Evolutionary conservation across 2,888 invertebrate genomes (phyloP).

Genomic region (Pheosia tremula): DNA sequence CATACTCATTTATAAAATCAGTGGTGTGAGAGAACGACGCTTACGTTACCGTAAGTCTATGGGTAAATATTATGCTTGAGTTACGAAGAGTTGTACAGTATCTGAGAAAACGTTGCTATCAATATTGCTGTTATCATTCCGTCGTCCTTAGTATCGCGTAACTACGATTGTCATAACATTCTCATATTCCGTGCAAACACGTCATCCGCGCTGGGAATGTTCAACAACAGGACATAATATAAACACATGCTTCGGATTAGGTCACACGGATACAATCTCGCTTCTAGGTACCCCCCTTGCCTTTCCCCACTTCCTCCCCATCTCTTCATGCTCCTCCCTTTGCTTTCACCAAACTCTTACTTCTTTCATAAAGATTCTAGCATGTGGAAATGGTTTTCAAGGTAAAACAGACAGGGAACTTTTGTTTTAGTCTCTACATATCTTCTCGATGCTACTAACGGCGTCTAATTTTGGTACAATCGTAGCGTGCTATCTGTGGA

Average conservation of each 20-base stretch:
- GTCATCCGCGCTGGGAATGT: slow-evolving; percentile 12
- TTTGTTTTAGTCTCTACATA: too few relatives aligned
- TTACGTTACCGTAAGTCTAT: neutral
- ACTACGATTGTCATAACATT: neutral
- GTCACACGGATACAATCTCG: neutral
- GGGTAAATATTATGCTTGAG: too few relatives aligned
- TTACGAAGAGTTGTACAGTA: neutral
- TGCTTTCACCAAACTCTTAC: neutral
- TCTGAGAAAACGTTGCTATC: neutral
- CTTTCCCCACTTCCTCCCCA: neutral
- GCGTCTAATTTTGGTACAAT: too few relatives aligned
- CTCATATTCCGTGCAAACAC: slow-evolving; percentile 2
- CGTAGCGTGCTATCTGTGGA: too few relatives aligned
- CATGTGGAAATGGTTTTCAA: too few relatives aligned
- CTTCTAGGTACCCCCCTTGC: neutral
- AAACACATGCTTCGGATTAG: neutral
- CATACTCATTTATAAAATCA: too few relatives aligned
- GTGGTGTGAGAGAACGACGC: too few relatives aligned
- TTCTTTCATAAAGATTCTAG: too few relatives aligned
- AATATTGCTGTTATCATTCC: neutral
- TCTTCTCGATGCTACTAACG: too few relatives aligned
- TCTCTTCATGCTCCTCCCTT: neutral
- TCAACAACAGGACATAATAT: slow-evolving; percentile 26
- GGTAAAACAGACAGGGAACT: too few relatives aligned
- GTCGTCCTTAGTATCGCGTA: neutral